Evolutionary conservation across 2,797 vertebrate genomes (phyloP), one percentile per base, ranked within the genome.

Genomic region (Gallinago stenura): DNA sequence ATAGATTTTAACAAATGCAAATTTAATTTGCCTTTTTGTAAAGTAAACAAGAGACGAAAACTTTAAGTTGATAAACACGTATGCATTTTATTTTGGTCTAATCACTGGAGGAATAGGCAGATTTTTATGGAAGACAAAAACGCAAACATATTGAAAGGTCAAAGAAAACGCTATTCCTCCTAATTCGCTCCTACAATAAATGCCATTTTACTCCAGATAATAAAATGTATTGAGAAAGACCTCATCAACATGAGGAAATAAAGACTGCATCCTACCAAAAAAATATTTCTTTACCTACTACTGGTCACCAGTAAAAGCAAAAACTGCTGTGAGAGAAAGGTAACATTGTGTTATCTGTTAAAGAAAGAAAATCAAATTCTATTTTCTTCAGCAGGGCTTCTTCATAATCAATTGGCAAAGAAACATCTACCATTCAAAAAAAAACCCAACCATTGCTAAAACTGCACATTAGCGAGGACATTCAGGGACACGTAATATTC

Each of bases 1-100:
- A 41, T 0, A 56, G 28, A 51, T 79, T 89, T 86, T 56, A 68
- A 73, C 53, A 79, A 14, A 25, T 3, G 15, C 15, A 28, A 76
- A 93, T 84, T 84, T 76, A 70, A 84, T 92, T 88, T 89, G 87
- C 51, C 35, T 10, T 62, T 96, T 51, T 57, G 56, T 57, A 53
- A 89, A 7, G 1, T 79, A 89, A 95, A 73, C 48, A 91, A 90
- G 90, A 73, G 60, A 80, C 31, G 53, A 66, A 90, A 92, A 90
- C 60, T 90, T 92, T 41, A 76, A 61, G 79, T 33, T 88, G 41
- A 41, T 57, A 77, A 20, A 60, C 57, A 83, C 7, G 37, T 8
- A 30, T 1, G 4, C 6, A 20, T 50, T 92, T 92, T 60, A 48
- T 80, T 93, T 73, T 50, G 51, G 80, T 15, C 41, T 50, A 62